phyloP scores from a whole-genome alignment of 2,113 vertebrate genomes.

The Riparia riparia region DNA sequence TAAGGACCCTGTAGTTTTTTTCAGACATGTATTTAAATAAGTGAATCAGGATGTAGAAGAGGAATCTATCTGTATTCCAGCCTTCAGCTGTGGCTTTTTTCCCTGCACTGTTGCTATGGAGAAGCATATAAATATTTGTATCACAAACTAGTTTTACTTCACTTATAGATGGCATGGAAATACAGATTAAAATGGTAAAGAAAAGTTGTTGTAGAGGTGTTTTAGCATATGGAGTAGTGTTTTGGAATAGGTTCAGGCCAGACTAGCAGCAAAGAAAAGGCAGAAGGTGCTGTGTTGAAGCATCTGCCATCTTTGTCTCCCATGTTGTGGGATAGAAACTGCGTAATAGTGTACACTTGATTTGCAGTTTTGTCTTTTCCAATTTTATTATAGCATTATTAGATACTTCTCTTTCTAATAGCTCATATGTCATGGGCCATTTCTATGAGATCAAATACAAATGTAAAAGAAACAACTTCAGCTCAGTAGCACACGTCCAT shows the following conservation, averaged over 20 bases:
- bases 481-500: not conserved
- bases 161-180: constrained; percentile 14
- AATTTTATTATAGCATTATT: not conserved
- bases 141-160: constrained; percentile 17
- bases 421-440: fast-evolving
- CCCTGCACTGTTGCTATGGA: constrained; percentile 19
- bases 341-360: not conserved
- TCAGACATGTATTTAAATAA: not conserved
- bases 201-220: not conserved
- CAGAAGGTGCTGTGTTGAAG: not conserved
- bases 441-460: not conserved
- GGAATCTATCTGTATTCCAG: not conserved
- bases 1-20: not conserved
- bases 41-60: not conserved
- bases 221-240: not conserved
- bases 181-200: not conserved
- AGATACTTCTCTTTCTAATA: not conserved
- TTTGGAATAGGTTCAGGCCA: not conserved
- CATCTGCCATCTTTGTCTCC: not conserved
- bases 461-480: not conserved
- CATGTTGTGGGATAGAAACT: not conserved
- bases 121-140: constrained; percentile 50
- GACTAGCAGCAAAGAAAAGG: not conserved
- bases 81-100: not conserved
- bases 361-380: not conserved